Percentiles rank a stretch among this genome's conserved stretches.
These are phyloP conservation scores for Eclectus roratus DNA, from an alignment of 2,113 vertebrate genomes.

Conservation along the genomic window DNA sequence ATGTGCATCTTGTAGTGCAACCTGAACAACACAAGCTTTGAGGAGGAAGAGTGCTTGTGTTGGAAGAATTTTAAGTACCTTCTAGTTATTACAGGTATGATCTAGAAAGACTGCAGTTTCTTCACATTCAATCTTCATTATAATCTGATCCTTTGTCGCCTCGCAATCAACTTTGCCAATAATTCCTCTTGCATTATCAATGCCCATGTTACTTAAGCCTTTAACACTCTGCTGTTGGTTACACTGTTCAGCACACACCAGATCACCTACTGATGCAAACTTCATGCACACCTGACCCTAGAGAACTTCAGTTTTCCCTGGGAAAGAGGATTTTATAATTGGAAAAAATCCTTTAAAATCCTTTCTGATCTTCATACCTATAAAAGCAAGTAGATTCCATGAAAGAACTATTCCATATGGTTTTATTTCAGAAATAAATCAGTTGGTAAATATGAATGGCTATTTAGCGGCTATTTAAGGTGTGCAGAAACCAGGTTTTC, in stretches of 20 bases:
- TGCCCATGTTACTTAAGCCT: neutral
- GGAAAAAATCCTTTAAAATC: neutral
- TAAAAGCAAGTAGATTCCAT: neutral
- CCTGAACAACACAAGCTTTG: neutral
- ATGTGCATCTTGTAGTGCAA: neutral
- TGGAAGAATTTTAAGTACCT: neutral
- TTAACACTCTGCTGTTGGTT: neutral
- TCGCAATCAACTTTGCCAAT: neutral
- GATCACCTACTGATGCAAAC: neutral
- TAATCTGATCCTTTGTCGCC: neutral
- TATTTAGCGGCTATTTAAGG: neutral
- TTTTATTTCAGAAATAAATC: neutral
- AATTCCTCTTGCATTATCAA: neutral
- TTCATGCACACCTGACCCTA: neutral
- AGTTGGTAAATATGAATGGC: neutral
- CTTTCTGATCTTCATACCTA: neutral
- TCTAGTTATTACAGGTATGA: neutral
- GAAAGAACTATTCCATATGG: neutral
- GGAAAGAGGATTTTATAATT: neutral
- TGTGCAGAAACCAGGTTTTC: neutral
- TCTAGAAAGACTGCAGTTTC: neutral
- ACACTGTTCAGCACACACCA: neutral
- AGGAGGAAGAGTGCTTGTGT: neutral
- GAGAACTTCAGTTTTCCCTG: neutral
- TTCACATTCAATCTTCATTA: conserved; percentile 20